Evolutionary conservation across 1,140 invertebrate genomes (phyloP), one percentile per base, ranked within the genome.

Genomic region (Micrasema minimum): DNA sequence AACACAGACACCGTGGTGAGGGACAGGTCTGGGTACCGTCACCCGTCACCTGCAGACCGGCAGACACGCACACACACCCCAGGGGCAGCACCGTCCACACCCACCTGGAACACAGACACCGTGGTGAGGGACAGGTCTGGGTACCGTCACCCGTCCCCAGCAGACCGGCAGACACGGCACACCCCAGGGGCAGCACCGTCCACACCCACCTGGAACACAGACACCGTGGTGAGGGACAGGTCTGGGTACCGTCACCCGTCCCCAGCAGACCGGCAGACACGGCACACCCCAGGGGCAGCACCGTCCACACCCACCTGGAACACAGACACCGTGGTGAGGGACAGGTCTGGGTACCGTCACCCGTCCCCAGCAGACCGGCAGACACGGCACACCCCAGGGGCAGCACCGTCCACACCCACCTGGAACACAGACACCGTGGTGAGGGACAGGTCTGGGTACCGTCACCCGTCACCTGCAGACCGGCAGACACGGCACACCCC

Each of bases 61-160:
- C n/a, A n/a, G 79, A 76, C 55, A 75, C 71, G 10, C 62, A 62
- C 5, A 76, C 37, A 2, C 77, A 77, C 41, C 61, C 38, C 12
- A 75, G 26, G 12, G 77, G 74, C 10, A 80, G 72, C 14, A 77
- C 11, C 18, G 67, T 59, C 79, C 79, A 80, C n/a, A 64, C 43
- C 59, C 41, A 64, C 59, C 43, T 64, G 26, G 26, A 31, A 31
- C 26, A 31, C 26, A 31, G 26, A 31, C 26, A 31, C 7, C n/a
- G n/a, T n/a, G n/a, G n/a, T n/a, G n/a, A n/a, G n/a, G n/a, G n/a
- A n/a, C n/a, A n/a, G n/a, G n/a, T n/a, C n/a, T n/a, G n/a, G n/a
- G n/a, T n/a, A n/a, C n/a, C n/a, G n/a, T n/a, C n/a, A n/a, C n/a
- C n/a, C n/a, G n/a, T n/a, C n/a, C n/a, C n/a, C n/a, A n/a, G n/a